A percentile compares a stretch with the other conserved stretches of the same genome.
phyloP scores from a whole-genome alignment of 1,140 invertebrate genomes.

The Bombus difficillimus region DNA sequence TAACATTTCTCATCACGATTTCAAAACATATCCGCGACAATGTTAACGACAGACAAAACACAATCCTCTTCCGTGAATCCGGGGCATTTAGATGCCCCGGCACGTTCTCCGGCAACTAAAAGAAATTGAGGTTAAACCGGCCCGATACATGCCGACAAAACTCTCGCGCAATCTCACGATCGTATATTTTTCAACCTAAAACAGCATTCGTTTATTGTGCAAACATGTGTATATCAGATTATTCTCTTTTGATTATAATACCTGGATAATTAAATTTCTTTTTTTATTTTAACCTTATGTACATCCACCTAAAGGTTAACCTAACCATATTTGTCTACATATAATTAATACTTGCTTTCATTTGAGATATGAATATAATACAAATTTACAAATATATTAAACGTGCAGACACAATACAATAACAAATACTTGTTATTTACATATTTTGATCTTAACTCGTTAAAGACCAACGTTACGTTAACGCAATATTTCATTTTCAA shows the following conservation, averaged over 20 bases:
- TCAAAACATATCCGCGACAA: neutral
- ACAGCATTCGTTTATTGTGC: slow-evolving; percentile 44
- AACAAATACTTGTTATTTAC: too few relatives aligned
- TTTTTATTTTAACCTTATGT: neutral
- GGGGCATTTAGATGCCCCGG: slow-evolving; percentile 4
- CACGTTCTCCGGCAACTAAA: slow-evolving; percentile 40
- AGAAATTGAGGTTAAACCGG: slow-evolving; percentile 62
- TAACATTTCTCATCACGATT: neutral
- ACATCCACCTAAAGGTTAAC: neutral
- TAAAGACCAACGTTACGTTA: too few relatives aligned
- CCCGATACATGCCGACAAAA: slow-evolving; percentile 25
- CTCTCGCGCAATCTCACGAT: slow-evolving; percentile 54
- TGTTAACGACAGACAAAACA: neutral
- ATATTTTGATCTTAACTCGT: too few relatives aligned
- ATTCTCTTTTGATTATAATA: slow-evolving; percentile 35
- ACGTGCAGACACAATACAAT: too few relatives aligned
- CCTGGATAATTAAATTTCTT: neutral
- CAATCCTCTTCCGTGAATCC: neutral
- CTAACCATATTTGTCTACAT: neutral
- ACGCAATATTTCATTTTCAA: too few relatives aligned
- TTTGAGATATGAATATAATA: too few relatives aligned
- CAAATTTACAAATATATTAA: too few relatives aligned
- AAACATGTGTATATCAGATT: slow-evolving; percentile 42
- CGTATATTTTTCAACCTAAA: slow-evolving; percentile 36
- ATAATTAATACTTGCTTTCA: neutral